Base-by-base conservation (phyloP, 2,113 vertebrate species). In the Sylvia atricapilla region DNA sequence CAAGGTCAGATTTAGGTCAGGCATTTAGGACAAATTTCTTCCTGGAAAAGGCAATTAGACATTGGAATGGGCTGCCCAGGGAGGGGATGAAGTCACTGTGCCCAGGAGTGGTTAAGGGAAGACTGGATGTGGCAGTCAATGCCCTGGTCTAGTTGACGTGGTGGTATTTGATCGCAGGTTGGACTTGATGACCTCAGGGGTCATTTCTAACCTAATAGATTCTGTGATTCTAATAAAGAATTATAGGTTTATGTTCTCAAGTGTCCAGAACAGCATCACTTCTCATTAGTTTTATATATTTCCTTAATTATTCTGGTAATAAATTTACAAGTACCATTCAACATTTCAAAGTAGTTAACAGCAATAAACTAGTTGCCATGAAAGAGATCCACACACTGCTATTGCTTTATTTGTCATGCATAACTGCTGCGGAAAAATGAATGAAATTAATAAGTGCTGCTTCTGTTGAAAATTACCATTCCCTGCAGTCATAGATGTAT, bases 321-420 rank as follows among this genome's bases (percentile, higher is more conserved):
- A 56, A 35, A 60, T 83, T 85, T 63, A 56, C 27, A 83, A 83
- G 4, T 4, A 35, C 13, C 16, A 35, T 72, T 79, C 31, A 72
- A 24, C 8, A 43, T 41, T 76, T 72, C 20, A 43, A 53, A 63
- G n/a, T 27, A 37, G 19, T 37, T 75, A 63, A 63, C 5, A 12
- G 4, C 55, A 75, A 59, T 60, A 69, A 93, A 59, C 9, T 22
- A 67, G 27, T 47, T 60, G 12, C 17, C 7, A 10, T 47, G 15
- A 72, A 67, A 75, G 33, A 87, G 23, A n/a, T 59, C 11, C 15
- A 30, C 1, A 3, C 8, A 33, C 6, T 44, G 14, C 6, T 81
- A 8, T n/a, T 1, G 0, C 35, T 41, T 73, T 74, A 3, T 83
- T 82, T 88, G 31, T 67, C 10, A 9, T 5, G 30, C 1, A 0